Percentiles rank a stretch among this genome's conserved stretches.
phyloP scores from a whole-genome alignment of 2,113 vertebrate genomes.

The Phyllostomus hastatus region DNA sequence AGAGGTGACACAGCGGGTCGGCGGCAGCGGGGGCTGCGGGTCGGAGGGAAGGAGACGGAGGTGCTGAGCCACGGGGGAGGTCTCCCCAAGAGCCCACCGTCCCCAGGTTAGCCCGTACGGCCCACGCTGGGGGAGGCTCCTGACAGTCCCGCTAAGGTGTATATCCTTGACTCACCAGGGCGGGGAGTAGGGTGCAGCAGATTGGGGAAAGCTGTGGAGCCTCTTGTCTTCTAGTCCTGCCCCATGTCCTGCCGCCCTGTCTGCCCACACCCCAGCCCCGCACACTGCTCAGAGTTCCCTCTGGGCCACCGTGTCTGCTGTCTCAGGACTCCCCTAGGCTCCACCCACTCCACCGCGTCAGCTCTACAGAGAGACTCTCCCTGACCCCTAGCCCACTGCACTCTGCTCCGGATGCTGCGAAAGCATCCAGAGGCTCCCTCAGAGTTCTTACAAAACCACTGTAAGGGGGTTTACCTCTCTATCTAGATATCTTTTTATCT shows the following conservation, averaged over 20 bases:
- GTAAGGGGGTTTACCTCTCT: neutral
- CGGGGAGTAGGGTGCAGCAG: neutral
- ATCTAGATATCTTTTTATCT: neutral
- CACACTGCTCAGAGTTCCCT: too few relatives aligned
- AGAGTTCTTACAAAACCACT: neutral
- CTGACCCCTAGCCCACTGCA: neutral
- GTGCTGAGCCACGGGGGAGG: neutral
- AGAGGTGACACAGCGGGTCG: neutral
- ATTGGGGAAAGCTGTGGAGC: neutral
- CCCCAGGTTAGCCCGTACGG: rapidly evolving
- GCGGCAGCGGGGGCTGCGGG: rapidly evolving
- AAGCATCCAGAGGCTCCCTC: rapidly evolving
- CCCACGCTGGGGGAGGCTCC: too few relatives aligned
- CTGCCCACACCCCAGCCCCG: neutral
- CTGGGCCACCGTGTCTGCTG: neutral
- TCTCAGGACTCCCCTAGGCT: neutral
- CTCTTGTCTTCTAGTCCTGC: too few relatives aligned
- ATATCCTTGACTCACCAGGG: neutral
- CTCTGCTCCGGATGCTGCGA: neutral
- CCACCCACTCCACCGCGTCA: neutral
- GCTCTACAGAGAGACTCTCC: neutral
- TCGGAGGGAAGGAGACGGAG: neutral
- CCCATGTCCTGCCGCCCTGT: rapidly evolving
- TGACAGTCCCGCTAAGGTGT: neutral
- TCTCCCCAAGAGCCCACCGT: too few relatives aligned